Base-by-base conservation (phyloP, 2,888 invertebrate genomes). In the Perizoma flavofasciatum region DNA sequence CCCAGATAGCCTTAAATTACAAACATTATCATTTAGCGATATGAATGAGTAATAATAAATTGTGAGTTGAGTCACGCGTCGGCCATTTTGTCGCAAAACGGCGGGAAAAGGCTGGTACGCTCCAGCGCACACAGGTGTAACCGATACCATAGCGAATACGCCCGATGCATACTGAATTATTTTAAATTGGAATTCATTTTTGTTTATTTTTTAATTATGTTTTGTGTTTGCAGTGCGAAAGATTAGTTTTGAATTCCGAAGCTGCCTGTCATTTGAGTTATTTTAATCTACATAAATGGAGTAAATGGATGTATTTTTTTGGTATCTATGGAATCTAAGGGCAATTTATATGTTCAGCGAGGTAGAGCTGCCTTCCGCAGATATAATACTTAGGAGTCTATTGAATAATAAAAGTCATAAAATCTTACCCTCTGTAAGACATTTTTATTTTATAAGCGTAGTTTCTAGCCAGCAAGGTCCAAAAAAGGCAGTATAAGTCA, bases 31-130 rank as follows among this genome's bases (percentile, higher is more conserved):
- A 66, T 66, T 66, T 55, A 62, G 59, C 62, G 64, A 64, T 71
- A 77, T 78, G 78, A 78, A 79, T 79, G 74, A 74, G 73, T 73
- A 76, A 79, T 70, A 70, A 68, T 63, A 70, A 69, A 73, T 79
- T 69, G 69, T 59, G 47, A 81, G 75, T 79, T 68, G 66, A 74
- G 84, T 85, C 88, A 88, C 88, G 89, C 80, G 82, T 77, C 88
- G 77, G 87, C 89, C 88, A 89, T 89, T 89, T 88, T 86, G 88
- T 83, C 78, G 75, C 73, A 75, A 83, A 79, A 83, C 74, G 80
- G 83, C 86, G 84, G 84, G 83, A 85, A 83, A 84, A 80, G 82
- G 80, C 78, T 69, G 68, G 63, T 53, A 72, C 83, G 83, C 81
- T 81, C 74, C 73, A 75, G 69, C 72, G 85, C 76, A 72, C 78